These are phyloP conservation scores for Synchiropus splendidus DNA, from an alignment of 2,113 vertebrate genomes.

Conservation along the genomic window DNA sequence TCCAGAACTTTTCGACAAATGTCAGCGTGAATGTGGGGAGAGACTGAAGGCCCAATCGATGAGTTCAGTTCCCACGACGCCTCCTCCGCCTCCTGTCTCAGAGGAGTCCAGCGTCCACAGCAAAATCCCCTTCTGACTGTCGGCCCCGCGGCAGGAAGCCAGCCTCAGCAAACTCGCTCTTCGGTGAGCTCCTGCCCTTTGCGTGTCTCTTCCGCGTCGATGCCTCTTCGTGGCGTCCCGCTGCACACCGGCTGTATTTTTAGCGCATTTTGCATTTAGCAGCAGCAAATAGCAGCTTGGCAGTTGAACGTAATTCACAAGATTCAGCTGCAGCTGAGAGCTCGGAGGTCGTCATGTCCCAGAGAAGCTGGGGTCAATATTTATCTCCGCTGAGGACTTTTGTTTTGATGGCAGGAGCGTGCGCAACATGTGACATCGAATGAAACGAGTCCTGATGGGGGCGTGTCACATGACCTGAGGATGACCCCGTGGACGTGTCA, in stretches of 20 bases:
- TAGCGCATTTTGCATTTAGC: conserved; percentile 12
- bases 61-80: conserved; percentile 13
- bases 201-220: conserved; percentile 21
- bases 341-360: too few relatives aligned
- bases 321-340: conserved; percentile 1
- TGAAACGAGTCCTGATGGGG: too few relatives aligned
- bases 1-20: conserved; percentile 34
- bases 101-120: conserved; percentile 7
- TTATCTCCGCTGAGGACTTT: too few relatives aligned
- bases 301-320: conserved; percentile 3
- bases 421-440: too few relatives aligned
- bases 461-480: too few relatives aligned
- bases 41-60: conserved; percentile 29
- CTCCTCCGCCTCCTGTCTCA: conserved; percentile 5
- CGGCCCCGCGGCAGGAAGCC: too few relatives aligned
- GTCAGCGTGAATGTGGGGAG: conserved; percentile 29
- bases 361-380: too few relatives aligned
- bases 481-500: too few relatives aligned
- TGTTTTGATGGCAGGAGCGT: too few relatives aligned
- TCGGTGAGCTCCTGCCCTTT: conserved; percentile 19
- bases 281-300: conserved; percentile 2
- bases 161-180: conserved; percentile 2
- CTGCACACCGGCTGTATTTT: conserved; percentile 18
- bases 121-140: not conserved
- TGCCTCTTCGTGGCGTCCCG: conserved; percentile 12